Base-by-base conservation (phyloP, 1,140 invertebrate species). In the Drosophila tristis region DNA sequence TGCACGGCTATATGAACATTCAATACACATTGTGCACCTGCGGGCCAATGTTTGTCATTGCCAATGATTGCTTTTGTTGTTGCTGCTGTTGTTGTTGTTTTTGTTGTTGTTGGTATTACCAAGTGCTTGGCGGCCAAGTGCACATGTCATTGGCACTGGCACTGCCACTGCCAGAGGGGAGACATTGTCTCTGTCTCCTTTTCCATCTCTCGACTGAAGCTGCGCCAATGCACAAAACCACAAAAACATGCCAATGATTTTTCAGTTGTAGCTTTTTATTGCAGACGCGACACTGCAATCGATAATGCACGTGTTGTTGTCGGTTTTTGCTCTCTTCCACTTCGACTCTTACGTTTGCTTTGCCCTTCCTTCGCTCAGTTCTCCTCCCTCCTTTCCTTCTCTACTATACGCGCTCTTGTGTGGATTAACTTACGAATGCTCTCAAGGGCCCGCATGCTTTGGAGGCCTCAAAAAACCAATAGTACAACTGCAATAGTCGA, bases 91-190 rank as follows among this genome's bases (percentile, higher is more conserved):
- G 55, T n/a, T n/a, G n/a, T n/a, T n/a, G 16, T 16, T 16, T 16
- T 59, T 42, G 6, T 59, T 73, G 48, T 73, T 62, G 55, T 35
- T 48, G 54, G 63, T 35, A 35, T 54, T 68, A 68, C 51, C 65
- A 49, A 80, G 63, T 79, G 77, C 54, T 63, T 73, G 61, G 58
- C 49, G 63, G 74, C 63, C 79, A 82, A 74, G 75, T 82, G 80
- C 63, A 68, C 63, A 85, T 86, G 67, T 85, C 80, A 85, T 65
- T 82, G 74, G 68, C 72, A 80, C 49, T 25, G 23, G 2, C 23
- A 25, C 1, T 80, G 70, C 42, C 75, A 72, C 15, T 39, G 26
- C 43, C 61, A 72, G 16, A 20, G 74, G 51, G 31, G 45, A 39
- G 47, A 25, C 43, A n/a, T 13, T 43, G 20, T 39, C 42, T 23